Evolutionary conservation across 2,113 vertebrate species (phyloP).

Genomic region (Pygoscelis adeliae): DNA sequence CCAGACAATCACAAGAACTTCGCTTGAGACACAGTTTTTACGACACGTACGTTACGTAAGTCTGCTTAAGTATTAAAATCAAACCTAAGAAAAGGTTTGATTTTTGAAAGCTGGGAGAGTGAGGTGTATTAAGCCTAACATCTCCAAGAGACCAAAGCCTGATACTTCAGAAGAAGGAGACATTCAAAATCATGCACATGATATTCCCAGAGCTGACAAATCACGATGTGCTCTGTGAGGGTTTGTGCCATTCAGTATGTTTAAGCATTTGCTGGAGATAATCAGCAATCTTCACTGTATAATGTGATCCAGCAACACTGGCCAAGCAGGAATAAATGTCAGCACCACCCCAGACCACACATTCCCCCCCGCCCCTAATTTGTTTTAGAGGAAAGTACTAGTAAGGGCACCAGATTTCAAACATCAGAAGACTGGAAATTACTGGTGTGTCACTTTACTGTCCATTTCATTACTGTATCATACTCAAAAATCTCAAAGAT

Average conservation of each 20-base stretch:
- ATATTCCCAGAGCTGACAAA: background rate
- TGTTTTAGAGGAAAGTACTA: background rate
- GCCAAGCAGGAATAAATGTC: background rate
- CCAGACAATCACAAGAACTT: background rate
- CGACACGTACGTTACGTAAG: background rate
- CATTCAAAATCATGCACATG: accelerated
- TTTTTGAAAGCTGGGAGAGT: background rate
- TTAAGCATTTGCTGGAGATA: background rate
- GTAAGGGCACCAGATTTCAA: background rate
- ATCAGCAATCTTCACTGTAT: background rate
- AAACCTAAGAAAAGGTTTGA: background rate
- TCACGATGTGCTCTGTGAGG: accelerated
- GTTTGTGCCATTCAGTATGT: background rate
- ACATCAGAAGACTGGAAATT: accelerated
- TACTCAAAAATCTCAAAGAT: background rate
- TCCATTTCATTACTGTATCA: background rate
- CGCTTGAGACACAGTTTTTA: background rate
- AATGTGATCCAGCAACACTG: background rate
- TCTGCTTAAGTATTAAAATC: background rate
- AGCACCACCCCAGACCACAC: background rate
- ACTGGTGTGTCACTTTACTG: accelerated
- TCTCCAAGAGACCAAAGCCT: background rate
- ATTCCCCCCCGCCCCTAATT: accelerated
- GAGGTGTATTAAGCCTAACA: background rate
- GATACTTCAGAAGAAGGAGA: background rate